Conservation (phyloP, 2,888 invertebrate genomes). For the Crossocerus cetratus region DNA sequence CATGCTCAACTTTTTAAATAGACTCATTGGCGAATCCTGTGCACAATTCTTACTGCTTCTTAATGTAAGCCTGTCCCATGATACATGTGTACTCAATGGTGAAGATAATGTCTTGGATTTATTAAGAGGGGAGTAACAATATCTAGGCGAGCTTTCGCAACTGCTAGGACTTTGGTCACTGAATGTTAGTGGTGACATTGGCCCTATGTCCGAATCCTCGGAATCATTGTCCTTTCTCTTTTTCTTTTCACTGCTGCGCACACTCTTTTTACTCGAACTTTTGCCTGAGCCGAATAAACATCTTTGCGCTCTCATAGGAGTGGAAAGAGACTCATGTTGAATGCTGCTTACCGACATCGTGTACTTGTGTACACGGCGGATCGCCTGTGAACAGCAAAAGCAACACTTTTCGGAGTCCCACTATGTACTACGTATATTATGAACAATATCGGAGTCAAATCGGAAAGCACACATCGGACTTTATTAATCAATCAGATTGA, state of each 20-base stretch:
- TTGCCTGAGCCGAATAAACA: conserved; percentile 52
- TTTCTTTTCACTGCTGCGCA: conserved; percentile 46
- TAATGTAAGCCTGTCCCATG: conserved; percentile 60
- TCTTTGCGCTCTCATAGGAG: conserved; percentile 63
- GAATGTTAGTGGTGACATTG: conserved; percentile 68
- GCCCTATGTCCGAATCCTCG: conserved; percentile 71
- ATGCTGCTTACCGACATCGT: conserved; percentile 56
- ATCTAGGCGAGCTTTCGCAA: conserved; percentile 62
- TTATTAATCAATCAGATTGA: not conserved
- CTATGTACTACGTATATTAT: not conserved
- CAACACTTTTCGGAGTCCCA: too few species aligned
- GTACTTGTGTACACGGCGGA: too few species aligned
- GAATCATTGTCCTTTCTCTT: conserved; percentile 3
- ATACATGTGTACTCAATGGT: conserved; percentile 14
- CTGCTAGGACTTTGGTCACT: conserved; percentile 59
- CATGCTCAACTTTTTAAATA: conserved; percentile 56
- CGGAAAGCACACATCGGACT: not conserved
- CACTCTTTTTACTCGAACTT: conserved; percentile 61
- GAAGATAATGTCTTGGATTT: conserved; percentile 53
- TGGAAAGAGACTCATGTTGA: conserved; percentile 54
- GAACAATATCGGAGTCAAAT: not conserved
- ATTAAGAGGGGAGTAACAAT: conserved; percentile 60
- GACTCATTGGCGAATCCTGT: conserved; percentile 57
- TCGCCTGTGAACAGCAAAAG: not conserved
- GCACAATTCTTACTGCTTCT: conserved; percentile 16